Conservation (phyloP, 2,888 invertebrate genomes). For the Ochropacha duplaris region DNA sequence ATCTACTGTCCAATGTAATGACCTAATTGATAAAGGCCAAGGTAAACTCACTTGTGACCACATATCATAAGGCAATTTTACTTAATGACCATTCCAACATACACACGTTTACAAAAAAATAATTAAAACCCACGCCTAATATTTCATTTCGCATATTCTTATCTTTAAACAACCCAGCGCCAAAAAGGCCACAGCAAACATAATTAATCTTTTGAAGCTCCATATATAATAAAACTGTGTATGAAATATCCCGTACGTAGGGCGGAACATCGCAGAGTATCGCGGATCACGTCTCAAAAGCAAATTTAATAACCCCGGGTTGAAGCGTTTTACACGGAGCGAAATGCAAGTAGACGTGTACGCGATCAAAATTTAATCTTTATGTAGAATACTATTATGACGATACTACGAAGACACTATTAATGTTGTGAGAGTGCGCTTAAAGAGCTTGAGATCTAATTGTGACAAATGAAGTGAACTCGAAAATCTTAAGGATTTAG, state of each 20-base stretch:
- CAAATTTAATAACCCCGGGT: constrained; percentile 11
- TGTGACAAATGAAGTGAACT: background rate
- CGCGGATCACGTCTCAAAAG: constrained; percentile 4
- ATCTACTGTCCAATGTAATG: too few relatives aligned
- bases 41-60: too few relatives aligned
- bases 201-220: background rate
- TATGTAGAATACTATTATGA: background rate
- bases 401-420: background rate
- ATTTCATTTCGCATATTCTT: constrained; percentile 2
- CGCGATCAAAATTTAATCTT: constrained; percentile 2
- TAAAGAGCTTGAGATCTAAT: background rate
- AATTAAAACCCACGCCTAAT: background rate
- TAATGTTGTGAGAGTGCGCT: background rate
- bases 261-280: background rate
- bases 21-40: too few relatives aligned
- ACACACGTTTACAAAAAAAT: background rate
- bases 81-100: too few relatives aligned
- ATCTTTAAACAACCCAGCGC: background rate
- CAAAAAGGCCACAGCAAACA: constrained; percentile 5
- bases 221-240: constrained; percentile 3
- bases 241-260: constrained; percentile 1
- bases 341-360: constrained; percentile 2
- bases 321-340: constrained; percentile 8
- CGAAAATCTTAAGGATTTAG: background rate
- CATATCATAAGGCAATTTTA: too few relatives aligned